phyloP scores from a whole-genome alignment of 2,113 vertebrate species.

The Deroptyus accipitrinus region DNA sequence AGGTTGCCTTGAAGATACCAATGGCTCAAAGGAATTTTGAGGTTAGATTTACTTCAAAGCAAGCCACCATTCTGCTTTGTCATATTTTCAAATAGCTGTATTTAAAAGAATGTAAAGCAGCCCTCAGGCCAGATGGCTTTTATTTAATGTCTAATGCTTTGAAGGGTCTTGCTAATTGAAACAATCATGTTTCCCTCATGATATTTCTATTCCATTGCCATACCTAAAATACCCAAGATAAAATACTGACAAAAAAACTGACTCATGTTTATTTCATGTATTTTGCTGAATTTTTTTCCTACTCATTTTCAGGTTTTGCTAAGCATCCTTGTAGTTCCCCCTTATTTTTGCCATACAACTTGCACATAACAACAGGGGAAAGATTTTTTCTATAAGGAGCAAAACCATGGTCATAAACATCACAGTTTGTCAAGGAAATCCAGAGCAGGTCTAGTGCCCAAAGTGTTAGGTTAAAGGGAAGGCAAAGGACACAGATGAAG shows the following conservation, averaged over 20 bases:
- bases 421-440: background rate
- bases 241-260: background rate
- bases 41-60: conserved; percentile 47
- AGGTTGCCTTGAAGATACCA: conserved; percentile 16
- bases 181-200: background rate
- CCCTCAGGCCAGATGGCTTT: background rate
- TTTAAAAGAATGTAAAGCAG: conserved; percentile 14
- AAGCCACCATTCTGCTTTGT: background rate
- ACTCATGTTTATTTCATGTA: background rate
- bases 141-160: conserved; percentile 11
- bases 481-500: background rate
- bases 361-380: background rate
- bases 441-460: fast-evolving
- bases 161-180: background rate
- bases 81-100: background rate
- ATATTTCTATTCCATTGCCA: background rate
- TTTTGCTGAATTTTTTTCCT: background rate
- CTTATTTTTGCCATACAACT: background rate
- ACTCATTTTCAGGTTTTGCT: background rate
- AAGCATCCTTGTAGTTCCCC: background rate
- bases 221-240: background rate
- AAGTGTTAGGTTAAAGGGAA: background rate
- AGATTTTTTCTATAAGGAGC: background rate
- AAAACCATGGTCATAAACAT: background rate
- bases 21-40: conserved; percentile 21